Base-by-base conservation (phyloP, 1,140 invertebrate species). In the Chironomus striatipennis region DNA sequence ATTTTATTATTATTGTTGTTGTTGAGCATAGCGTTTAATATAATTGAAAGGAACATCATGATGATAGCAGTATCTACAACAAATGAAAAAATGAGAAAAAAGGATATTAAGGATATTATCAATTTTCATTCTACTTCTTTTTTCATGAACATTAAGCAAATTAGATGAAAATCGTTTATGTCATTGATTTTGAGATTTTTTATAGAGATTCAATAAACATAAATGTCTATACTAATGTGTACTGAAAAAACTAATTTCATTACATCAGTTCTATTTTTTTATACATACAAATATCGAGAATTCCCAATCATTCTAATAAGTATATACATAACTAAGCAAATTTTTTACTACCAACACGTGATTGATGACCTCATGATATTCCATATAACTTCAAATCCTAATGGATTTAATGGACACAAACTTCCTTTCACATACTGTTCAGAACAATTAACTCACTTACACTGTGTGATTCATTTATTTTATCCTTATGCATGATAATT, bases 101-200 rank as follows among this genome's bases (percentile, higher is more conserved):
- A 57, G 12, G 47, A 57, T 57, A 57, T 57, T 57, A 57, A 21
- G 65, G 65, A 70, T 70, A 21, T 70, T 70, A 70, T 70, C 65
- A 70, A 70, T 70, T 70, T 70, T 18, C 17, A 21, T 70, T 70
- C 8, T 57, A 57, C 47, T 57, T 15, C 12, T 57, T 57, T 21
- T 70, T 70, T 70, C 65, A 70, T 18, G 20, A 70, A 70, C 65
- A 70, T 70, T 70, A 70, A 70, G 10, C 65, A 70, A 70, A 70
- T 70, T 70, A 70, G 65, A 70, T 70, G 17, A 70, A 18, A 70
- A 57, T 57, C 47, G 12, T 57, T 15, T 7, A 57, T 57, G 47
- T 57, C 47, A 57, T 70, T 21, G 65, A 70, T 70, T 70, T 57
- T 57, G 47, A 57, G 47, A 57, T 57, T 57, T 57, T 15, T 57